Conservation (phyloP, 2,888 invertebrate species). For the Drosophila neutralis region DNA sequence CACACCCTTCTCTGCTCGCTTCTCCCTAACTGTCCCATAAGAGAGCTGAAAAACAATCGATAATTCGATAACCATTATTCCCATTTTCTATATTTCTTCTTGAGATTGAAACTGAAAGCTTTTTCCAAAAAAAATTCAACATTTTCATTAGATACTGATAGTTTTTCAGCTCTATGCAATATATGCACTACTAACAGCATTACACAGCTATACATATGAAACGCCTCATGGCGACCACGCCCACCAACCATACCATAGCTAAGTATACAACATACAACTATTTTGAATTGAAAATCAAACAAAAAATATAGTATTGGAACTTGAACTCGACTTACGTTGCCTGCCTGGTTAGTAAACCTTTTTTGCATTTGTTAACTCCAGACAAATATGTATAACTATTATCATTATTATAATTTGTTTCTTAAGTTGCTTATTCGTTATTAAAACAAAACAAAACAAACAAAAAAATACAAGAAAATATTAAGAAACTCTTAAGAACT, state of each 20-base stretch:
- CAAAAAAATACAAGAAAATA: conserved; percentile 11
- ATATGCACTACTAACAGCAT: conserved; percentile 49
- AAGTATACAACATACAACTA: conserved; percentile 46
- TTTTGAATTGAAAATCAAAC: conserved; percentile 26
- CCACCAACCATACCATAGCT: conserved; percentile 51
- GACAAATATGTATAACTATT: conserved; percentile 35
- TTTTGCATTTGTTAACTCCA: conserved; percentile 39
- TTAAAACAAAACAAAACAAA: conserved; percentile 2
- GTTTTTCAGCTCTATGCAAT: conserved; percentile 39
- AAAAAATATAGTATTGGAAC: conserved; percentile 59
- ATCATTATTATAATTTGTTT: conserved; percentile 48
- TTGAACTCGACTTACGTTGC: conserved; percentile 62
- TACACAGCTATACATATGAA: conserved; percentile 34
- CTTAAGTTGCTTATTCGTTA: conserved; percentile 53
- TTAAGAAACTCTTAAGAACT: conserved; percentile 27
- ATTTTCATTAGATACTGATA: conserved; percentile 4
- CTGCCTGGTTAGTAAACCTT: conserved; percentile 70
- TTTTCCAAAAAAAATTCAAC: neutral
- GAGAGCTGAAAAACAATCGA: conserved; percentile 33
- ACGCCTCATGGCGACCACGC: conserved; percentile 46
- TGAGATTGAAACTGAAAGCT: neutral
- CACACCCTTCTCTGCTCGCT: conserved; percentile 31
- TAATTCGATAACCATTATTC: neutral
- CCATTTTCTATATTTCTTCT: neutral
- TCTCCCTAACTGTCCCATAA: conserved; percentile 32